Percentiles rank a stretch among this genome's conserved stretches.
These are phyloP conservation scores for Cryptomyrus ogoouensis DNA, from an alignment of 2,113 vertebrate genomes.

Conservation along the genomic window DNA sequence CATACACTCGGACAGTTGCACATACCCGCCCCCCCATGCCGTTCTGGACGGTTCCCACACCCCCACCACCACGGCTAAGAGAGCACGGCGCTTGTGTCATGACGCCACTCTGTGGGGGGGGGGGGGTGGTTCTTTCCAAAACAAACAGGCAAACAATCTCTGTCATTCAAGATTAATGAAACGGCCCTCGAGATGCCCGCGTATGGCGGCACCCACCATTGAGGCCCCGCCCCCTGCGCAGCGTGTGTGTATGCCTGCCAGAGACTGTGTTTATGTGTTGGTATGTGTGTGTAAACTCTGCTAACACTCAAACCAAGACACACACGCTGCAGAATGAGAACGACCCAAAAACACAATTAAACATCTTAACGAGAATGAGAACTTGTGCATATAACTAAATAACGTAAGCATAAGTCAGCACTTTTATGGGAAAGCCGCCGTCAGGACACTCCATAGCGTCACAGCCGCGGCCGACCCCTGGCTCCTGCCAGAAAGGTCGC, in stretches of 20 bases:
- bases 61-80: not conserved
- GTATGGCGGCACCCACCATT: not conserved
- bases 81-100: not conserved
- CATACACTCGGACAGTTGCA: not conserved
- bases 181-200: not conserved
- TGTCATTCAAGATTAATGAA: conserved; percentile 10
- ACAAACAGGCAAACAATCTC: conserved; percentile 1
- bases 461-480: not conserved
- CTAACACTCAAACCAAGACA: not conserved
- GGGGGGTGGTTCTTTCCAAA: not conserved
- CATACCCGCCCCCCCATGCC: not conserved
- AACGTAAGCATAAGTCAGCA: not conserved
- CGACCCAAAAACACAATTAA: not conserved
- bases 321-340: conserved; percentile 21
- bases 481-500: no score
- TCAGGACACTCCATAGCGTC: not conserved
- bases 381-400: not conserved
- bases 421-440: not conserved
- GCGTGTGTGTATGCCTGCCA: not conserved
- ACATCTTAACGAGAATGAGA: conserved; percentile 11
- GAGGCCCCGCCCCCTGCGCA: not conserved
- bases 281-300: not conserved
- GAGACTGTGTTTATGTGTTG: not conserved
- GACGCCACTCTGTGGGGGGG: not conserved
- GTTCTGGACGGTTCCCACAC: not conserved